phyloP scores from a whole-genome alignment of 2,113 vertebrate genomes.

The Neogobius melanostomus region DNA sequence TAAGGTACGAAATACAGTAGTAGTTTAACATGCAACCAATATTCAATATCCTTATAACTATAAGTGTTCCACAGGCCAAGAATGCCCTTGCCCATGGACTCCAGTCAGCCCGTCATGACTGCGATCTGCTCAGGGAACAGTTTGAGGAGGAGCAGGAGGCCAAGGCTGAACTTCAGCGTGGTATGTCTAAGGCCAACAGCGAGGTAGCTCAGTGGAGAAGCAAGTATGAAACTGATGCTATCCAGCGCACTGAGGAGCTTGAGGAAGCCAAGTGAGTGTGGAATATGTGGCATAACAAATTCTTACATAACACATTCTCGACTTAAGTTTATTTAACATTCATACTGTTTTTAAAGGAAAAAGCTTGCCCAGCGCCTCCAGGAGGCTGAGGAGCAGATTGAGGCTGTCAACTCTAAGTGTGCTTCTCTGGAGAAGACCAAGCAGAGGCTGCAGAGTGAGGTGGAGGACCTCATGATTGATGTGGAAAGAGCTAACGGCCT shows the following conservation, averaged over 20 bases:
- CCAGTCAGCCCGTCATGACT: conserved; percentile 76
- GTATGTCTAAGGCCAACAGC: conserved; percentile 74
- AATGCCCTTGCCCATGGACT: conserved; percentile 70
- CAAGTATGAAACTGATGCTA: conserved; percentile 84
- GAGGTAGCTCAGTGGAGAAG: conserved; percentile 82
- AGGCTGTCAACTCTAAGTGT: conserved; percentile 64
- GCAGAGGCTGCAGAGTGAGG: conserved; percentile 65
- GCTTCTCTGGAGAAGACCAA: conserved; percentile 68
- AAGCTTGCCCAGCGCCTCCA: conserved; percentile 61
- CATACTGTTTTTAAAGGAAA: conserved; percentile 27
- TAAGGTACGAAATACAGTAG: conserved; percentile 45
- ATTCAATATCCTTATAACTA: neutral
- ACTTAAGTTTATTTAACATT: neutral
- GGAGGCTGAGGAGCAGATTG: conserved; percentile 62
- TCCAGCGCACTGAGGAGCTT: conserved; percentile 85
- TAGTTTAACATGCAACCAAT: neutral
- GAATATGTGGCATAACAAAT: neutral
- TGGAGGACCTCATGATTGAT: conserved; percentile 70
- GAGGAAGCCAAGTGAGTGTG: conserved; percentile 80
- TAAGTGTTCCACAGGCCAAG: conserved; percentile 55
- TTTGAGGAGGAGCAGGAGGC: too few relatives aligned
- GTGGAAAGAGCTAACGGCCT: conserved; percentile 61
- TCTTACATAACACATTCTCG: neutral
- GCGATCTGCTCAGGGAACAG: conserved; percentile 60
- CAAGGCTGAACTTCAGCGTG: neutral